Evolutionary conservation across 2,797 vertebrate species (phyloP).

Genomic region (Salarias fasciatus): DNA sequence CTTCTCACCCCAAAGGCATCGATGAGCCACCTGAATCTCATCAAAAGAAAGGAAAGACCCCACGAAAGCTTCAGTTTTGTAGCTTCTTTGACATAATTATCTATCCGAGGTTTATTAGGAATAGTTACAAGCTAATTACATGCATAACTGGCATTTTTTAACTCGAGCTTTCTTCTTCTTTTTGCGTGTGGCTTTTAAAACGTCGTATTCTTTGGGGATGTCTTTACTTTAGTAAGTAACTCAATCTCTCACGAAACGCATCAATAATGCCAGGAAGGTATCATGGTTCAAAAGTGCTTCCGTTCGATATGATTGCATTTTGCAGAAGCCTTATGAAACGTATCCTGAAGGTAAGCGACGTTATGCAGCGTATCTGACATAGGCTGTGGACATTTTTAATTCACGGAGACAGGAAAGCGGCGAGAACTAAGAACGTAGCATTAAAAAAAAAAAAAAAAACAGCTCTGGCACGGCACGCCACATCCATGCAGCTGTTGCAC

Average conservation of each 20-base stretch:
- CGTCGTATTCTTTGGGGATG: too few relatives aligned
- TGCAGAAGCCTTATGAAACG: neutral
- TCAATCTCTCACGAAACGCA: neutral
- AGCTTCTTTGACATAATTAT: too few relatives aligned
- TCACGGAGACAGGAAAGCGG: slow-evolving; percentile 12
- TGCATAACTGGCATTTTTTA: too few relatives aligned
- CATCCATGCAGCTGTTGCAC: slow-evolving; percentile 49
- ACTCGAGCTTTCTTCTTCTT: too few relatives aligned
- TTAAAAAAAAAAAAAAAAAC: slow-evolving; percentile 1
- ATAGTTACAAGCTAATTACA: too few relatives aligned
- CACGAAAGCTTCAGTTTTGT: too few relatives aligned
- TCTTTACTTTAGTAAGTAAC: neutral
- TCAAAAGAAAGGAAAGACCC: too few relatives aligned
- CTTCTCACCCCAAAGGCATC: too few relatives aligned
- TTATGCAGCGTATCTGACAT: neutral
- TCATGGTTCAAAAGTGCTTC: neutral
- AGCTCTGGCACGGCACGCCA: slow-evolving; percentile 24
- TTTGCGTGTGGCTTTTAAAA: too few relatives aligned
- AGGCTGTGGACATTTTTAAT: slow-evolving; percentile 11
- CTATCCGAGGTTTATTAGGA: too few relatives aligned
- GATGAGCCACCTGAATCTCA: too few relatives aligned
- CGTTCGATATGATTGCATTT: neutral
- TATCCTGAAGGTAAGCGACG: neutral
- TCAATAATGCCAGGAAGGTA: neutral
- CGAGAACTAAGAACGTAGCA: slow-evolving; percentile 1